Conservation (phyloP, 1,140 invertebrate species). For the Papilio polyxenes region DNA sequence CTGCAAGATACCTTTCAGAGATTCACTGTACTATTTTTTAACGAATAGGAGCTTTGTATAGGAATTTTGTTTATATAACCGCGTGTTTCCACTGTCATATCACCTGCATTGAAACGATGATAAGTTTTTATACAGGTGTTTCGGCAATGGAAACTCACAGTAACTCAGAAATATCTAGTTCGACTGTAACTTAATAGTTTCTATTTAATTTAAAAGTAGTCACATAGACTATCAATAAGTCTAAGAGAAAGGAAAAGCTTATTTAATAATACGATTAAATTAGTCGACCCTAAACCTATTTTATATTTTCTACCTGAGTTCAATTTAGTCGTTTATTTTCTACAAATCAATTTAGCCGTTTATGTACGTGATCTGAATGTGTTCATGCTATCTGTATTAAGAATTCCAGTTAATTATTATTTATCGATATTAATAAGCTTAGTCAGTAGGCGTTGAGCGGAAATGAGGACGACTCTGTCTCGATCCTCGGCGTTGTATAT, state of each 20-base stretch:
- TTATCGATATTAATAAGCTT: conserved; percentile 24
- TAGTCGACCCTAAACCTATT: conserved; percentile 4
- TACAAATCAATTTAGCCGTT: conserved; percentile 3
- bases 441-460: conserved; percentile 15
- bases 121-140: too few species aligned
- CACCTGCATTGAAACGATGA: neutral
- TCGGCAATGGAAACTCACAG: too few species aligned
- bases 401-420: conserved; percentile 32
- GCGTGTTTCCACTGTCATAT: neutral
- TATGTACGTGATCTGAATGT: conserved; percentile 32
- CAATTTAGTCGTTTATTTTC: neutral
- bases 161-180: neutral
- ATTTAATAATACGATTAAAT: conserved; percentile 1
- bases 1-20: conserved; percentile 27
- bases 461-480: neutral
- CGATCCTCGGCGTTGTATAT: conserved; percentile 6
- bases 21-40: conserved; percentile 38
- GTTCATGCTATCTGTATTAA: conserved; percentile 1
- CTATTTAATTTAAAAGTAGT: conserved; percentile 16
- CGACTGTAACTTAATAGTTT: conserved; percentile 1
- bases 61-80: neutral
- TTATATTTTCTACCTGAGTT: conserved; percentile 23
- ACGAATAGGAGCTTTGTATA: neutral
- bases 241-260: neutral
- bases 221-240: neutral